Base-by-base conservation (phyloP, 2,888 invertebrate genomes). In the Trypoxylon attenuatum region DNA sequence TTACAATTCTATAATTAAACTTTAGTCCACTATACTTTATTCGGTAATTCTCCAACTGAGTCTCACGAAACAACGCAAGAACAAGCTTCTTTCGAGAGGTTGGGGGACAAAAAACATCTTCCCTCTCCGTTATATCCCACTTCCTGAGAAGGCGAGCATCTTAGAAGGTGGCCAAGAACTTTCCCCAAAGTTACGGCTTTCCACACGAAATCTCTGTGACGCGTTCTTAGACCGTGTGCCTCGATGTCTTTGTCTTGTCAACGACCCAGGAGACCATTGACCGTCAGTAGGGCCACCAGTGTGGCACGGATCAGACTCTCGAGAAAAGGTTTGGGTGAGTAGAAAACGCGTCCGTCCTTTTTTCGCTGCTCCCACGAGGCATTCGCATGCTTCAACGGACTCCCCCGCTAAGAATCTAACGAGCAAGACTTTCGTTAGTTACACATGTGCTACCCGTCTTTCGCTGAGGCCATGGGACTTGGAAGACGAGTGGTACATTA, bases 271-370 rank as follows among this genome's bases (percentile, higher is more conserved):
- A 80, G 83, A 64, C 84, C 84, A 50, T 74, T 86, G 52, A 86
- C 87, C 52, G 75, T 86, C 51, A 70, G 80, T 69, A 78, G 83
- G 52, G 86, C 86, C 38, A 85, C 84, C 49, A 84, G 84, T 71
- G 82, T 85, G 51, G 86, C 86, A 49, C 78, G 82, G 22, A 71
- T 83, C 10, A 77, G 87, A 18, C 83, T 86, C 23, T 77, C 80
- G 54, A 78, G 75, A 57, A 81, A 82, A 72, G 76, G 64, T 55
- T 71, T 71, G 59, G 81, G 86, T 86, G 82, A 87, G 86, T 84
- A 78, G 43, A 63, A 45, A 55, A 49, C 53, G 56, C 21, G 33
- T 54, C 25, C 46, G 41, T 33, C 42, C 25, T 21, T 29, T 23
- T 1, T 41, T 27, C 38, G 29, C 38, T 39, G 13, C 41, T 33